Percentiles rank a stretch among this genome's conserved stretches.
Conservation (phyloP, 1,140 invertebrate genomes). For the Geopemphigus sp. region DNA sequence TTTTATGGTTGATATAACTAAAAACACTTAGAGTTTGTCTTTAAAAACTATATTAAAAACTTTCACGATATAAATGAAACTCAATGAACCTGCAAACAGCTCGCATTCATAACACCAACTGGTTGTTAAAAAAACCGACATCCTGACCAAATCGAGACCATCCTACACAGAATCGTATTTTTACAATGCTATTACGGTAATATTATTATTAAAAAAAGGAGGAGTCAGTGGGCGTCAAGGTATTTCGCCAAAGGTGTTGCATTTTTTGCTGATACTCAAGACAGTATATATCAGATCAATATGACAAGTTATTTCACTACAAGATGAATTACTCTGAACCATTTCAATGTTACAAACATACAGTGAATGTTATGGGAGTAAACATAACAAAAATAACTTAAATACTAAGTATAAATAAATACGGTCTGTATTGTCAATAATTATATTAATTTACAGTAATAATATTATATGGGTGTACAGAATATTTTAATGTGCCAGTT, state of each 20-base stretch:
- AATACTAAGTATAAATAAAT: too few relatives aligned
- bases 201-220: slow-evolving; percentile 26
- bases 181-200: slow-evolving; percentile 29
- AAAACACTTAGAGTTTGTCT: not conserved
- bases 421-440: too few relatives aligned
- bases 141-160: slow-evolving; percentile 37
- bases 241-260: slow-evolving; percentile 32
- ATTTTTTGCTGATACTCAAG: slow-evolving; percentile 5
- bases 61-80: slow-evolving; percentile 29
- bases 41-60: not conserved
- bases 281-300: slow-evolving; percentile 17
- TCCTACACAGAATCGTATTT: slow-evolving; percentile 43
- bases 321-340: not conserved
- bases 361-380: not conserved
- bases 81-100: slow-evolving; percentile 21
- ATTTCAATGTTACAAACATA: not conserved
- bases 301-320: not conserved
- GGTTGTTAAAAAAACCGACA: slow-evolving; percentile 39
- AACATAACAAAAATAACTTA: not conserved
- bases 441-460: not conserved
- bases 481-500: too few relatives aligned
- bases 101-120: slow-evolving; percentile 30
- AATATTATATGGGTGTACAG: not conserved
- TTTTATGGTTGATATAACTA: not conserved
- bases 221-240: slow-evolving; percentile 33